Conservation (phyloP, 2,888 invertebrate genomes). For the Merodon equestris region DNA sequence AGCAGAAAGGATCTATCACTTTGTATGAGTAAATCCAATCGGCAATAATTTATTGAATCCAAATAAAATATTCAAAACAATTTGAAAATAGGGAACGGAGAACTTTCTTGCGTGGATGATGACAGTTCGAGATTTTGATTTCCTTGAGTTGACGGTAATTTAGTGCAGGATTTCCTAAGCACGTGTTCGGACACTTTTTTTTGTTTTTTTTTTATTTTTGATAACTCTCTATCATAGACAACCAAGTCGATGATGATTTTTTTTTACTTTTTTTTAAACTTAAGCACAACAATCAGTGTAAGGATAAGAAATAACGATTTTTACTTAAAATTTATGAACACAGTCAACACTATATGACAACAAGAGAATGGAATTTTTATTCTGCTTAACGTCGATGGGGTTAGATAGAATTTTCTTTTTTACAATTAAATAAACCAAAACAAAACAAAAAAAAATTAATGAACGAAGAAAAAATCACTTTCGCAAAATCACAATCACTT, state of each 20-base stretch:
- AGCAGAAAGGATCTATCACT: slow-evolving; percentile 7
- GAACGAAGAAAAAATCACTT: slow-evolving; percentile 44
- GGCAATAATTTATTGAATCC: slow-evolving; percentile 27
- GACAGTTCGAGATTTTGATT: slow-evolving; percentile 6
- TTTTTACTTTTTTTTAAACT: slow-evolving; percentile 39
- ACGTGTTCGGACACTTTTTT: slow-evolving; percentile 51
- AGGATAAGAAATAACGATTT: background rate
- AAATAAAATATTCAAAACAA: slow-evolving; percentile 18
- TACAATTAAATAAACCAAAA: background rate
- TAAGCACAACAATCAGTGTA: slow-evolving; percentile 13
- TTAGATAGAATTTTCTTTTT: background rate
- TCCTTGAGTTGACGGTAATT: too few relatives aligned
- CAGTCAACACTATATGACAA: slow-evolving; percentile 44
- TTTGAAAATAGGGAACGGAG: too few relatives aligned
- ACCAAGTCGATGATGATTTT: slow-evolving; percentile 29
- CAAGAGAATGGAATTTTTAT: slow-evolving; percentile 5
- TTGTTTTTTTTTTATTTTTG: background rate
- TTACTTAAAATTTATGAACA: slow-evolving; percentile 64
- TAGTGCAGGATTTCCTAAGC: slow-evolving; percentile 25
- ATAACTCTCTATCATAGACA: slow-evolving; percentile 51
- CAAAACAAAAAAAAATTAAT: slow-evolving; percentile 8
- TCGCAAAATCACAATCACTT: slow-evolving; percentile 58
- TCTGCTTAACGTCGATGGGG: too few relatives aligned
- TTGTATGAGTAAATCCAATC: slow-evolving; percentile 37
- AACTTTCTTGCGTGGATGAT: too few relatives aligned